Evolutionary conservation across 2,797 vertebrate genomes (phyloP), one percentile per base, ranked within the genome.

Genomic region (Rhinophrynus dorsalis): DNA sequence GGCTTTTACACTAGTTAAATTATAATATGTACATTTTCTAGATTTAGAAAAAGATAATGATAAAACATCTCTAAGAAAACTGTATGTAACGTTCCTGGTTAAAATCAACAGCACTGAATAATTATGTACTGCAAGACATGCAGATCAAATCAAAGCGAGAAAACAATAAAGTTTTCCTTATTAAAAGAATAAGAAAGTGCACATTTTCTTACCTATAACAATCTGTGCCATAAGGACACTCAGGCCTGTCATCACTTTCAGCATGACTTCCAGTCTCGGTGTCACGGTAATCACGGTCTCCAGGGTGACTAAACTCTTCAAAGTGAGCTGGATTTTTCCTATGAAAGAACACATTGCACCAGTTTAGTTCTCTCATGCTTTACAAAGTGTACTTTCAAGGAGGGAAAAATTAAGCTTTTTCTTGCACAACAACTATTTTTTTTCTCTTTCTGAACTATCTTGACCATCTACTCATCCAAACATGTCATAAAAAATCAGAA

Each of bases 301-400:
- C 70, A 30, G 89, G 90, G 52, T 90, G 90, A 78, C 87, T 87
- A 66, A 90, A 90, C 51, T 88, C 82, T 75, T 90, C 82, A 71
- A 92, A 90, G 67, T 91, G 90, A 65, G 81, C 0, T 6, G 89
- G 90, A 80, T 92, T 90, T 77, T 85, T 91, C 78, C 90, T 91
- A 74, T 11, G 67, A 26, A 54, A 33, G 1, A 63, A 44, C 11
- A 35, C 6, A 38, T 38, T 6, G 1, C 30, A 54, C 8, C 27
- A 3, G 24, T 54, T 50, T 11, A 54, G 5, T n/a, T 50, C 23
- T 13, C 10, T 32, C 8, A 21, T 12, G 9, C 8, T 20, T 18
- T 55, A 33, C 1, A 55, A 3, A 54, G 13, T 15, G 38, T 8
- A 42, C 15, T 5, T 42, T 42, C 38, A 5, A n/a, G n/a, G n/a